Base-by-base conservation (phyloP, 2,797 vertebrate genomes). In the Eospalax fontanierii region DNA sequence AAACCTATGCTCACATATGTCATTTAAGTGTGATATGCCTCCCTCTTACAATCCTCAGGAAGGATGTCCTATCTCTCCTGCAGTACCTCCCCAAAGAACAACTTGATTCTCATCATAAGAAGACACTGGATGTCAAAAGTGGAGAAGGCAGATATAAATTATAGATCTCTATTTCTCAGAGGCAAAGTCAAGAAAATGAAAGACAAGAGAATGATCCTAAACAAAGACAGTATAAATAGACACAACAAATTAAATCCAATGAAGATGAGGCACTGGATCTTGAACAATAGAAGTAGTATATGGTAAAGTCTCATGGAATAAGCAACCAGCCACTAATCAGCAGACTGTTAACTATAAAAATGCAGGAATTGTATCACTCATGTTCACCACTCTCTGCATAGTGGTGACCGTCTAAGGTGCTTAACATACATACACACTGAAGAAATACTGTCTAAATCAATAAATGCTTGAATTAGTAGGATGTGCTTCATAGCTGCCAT, bases 171-270 rank as follows among this genome's bases (percentile, higher is more conserved):
- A 38, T n/a, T 68, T 57, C 90, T 90, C 74, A 87, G 63, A 85
- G 54, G 81, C 68, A 84, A 90, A 59, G 10, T 40, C 35, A 88
- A 89, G 59, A 70, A 79, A 90, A 75, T 59, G 12, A 88, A 92
- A 65, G n/a, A 82, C 35, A 15, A 8, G 91, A 89, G 50, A 85
- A 79, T 11, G 57, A 10, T 40, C 81, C 50, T 26, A 90, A 74
- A 80, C 24, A 66, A 76, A 90, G 65, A n/a, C 76, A 38, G 28
- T 59, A 50, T 95, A 70, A 73, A 81, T 26, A 74, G n/a, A 91
- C 21, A 10, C 19, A 63, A 85, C 28, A 6, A 73, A 59, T 30
- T 40, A 40, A 70, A 65, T 19, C n/a, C n/a, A 70, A 1, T 24
- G 22, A 70, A 66, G 59, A 84, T 73, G 22, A 16, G 71, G 38